A percentile compares a stretch with the other conserved stretches of the same genome.
Evolutionary conservation across 2,888 invertebrate species (phyloP).

Genomic region (Nebria brevicollis): DNA sequence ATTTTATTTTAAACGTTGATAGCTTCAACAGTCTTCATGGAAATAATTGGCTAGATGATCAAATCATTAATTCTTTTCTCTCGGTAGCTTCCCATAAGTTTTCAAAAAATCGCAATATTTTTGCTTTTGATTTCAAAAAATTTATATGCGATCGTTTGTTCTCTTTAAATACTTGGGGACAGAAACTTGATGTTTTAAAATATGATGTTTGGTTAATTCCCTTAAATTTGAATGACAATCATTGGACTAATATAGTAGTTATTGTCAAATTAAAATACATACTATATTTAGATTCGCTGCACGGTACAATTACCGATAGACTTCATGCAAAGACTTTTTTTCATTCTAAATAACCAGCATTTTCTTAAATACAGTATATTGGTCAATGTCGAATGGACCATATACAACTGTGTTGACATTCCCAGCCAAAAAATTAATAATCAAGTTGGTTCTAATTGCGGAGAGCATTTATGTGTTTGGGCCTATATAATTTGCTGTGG

Average conservation of each 20-base stretch:
- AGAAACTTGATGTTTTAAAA: conserved; percentile 5
- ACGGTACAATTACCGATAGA: neutral
- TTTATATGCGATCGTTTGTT: neutral
- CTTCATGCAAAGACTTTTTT: neutral
- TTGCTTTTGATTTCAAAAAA: neutral
- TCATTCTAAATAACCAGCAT: conserved; percentile 21
- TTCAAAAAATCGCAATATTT: neutral
- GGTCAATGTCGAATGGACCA: neutral
- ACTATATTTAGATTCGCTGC: too few species aligned
- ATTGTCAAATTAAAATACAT: conserved; percentile 14
- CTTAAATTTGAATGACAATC: conserved; percentile 17
- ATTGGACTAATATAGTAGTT: conserved; percentile 6
- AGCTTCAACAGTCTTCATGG: too few species aligned
- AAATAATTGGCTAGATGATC: too few species aligned
- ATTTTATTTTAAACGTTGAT: too few species aligned
- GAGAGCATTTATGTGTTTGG: conserved; percentile 22
- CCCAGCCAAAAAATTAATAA: neutral
- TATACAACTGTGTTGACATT: conserved; percentile 9
- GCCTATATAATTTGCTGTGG: conserved; percentile 13
- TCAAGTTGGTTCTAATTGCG: conserved; percentile 20
- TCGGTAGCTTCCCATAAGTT: conserved; percentile 8
- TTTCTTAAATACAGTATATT: neutral
- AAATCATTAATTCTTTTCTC: conserved; percentile 24
- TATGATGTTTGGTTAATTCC: conserved; percentile 19
- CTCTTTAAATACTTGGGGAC: neutral